Evolutionary conservation across 1,140 invertebrate genomes (phyloP).

Genomic region (Ostrea denselamellosa): DNA sequence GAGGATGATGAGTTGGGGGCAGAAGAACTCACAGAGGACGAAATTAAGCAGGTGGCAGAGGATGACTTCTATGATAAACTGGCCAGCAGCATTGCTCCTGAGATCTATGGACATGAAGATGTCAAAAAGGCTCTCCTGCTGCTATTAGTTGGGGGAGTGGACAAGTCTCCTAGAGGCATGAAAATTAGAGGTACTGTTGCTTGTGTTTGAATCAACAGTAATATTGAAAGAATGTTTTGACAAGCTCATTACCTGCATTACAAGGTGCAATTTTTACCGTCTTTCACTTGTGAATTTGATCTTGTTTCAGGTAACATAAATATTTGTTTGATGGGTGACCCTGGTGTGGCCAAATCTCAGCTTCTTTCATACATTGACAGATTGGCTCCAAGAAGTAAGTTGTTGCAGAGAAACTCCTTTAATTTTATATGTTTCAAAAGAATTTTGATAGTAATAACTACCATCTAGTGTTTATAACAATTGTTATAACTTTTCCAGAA

Average conservation of each 20-base stretch:
- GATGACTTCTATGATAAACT: slow-evolving; percentile 96
- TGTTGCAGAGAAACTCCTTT: neutral
- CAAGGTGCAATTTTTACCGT: neutral
- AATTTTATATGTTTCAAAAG: too few relatives aligned
- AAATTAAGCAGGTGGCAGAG: slow-evolving; percentile 82
- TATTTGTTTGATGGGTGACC: slow-evolving; percentile 99
- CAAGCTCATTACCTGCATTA: neutral
- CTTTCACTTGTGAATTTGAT: neutral
- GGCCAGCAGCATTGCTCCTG: slow-evolving; percentile 95
- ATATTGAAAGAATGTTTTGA: neutral
- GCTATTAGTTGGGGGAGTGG: slow-evolving; percentile 96
- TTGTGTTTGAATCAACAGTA: neutral
- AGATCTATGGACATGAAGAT: slow-evolving; percentile 99
- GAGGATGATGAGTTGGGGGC: slow-evolving; percentile 86
- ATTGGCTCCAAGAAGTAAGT: slow-evolving; percentile 90
- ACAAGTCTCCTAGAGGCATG: slow-evolving; percentile 88
- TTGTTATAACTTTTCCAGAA: too few relatives aligned
- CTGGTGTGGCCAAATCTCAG: slow-evolving; percentile 99
- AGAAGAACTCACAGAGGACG: slow-evolving; percentile 88
- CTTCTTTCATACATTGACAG: slow-evolving; percentile 96
- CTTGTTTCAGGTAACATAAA: slow-evolving; percentile 92
- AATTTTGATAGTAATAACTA: too few relatives aligned
- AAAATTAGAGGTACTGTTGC: slow-evolving; percentile 83
- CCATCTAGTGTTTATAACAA: too few relatives aligned
- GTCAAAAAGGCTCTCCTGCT: slow-evolving; percentile 98